Base-by-base conservation (phyloP, 2,888 invertebrate genomes). In the Imbricaverruca yamaguchii region DNA sequence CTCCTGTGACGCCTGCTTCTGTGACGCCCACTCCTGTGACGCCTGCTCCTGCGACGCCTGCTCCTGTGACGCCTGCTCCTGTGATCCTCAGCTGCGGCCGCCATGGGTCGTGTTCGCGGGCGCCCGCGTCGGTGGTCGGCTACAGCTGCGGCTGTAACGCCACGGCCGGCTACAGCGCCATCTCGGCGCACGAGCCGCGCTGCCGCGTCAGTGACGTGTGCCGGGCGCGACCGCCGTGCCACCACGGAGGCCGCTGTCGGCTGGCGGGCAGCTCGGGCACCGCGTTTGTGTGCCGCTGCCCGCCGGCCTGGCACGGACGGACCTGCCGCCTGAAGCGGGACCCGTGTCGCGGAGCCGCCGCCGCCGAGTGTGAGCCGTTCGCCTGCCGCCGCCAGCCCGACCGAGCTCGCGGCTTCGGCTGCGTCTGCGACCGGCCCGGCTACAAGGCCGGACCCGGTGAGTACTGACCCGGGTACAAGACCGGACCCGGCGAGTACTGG, bases 81-180 rank as follows among this genome's bases (percentile, higher is more conserved):
- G n/a, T 67, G 67, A 4, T 11, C 23, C 2, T 15, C 74, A 74
- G 74, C 8, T 74, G 74, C 55, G 74, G 74, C 11, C 18, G 9
- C 10, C 74, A 21, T 1, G 13, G 74, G 13, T 53, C 15, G 18
- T 74, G 74, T 21, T 53, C 55, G 9, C 74, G 74, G 9, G 74
- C 23, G 21, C 53, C 74, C 21, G 6, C 21, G 21, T 53, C 74
- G 7, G 12, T 21, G 21, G 55, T 10, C 55, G 74, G 74, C 18
- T 74, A 18, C 74, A 55, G 53, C 74, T 74, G 74, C 74, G 55
- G 74, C 74, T 74, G 74, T 55, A 74, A 74, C 74, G 18, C 55
- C 74, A 74, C 74, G 8, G 74, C 21, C 74, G 74, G 74, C 74
- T 74, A 74, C 74, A 11, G 39, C 21, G 21, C 74, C 74, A 39